Base-by-base conservation (phyloP, 2,888 invertebrate species). In the Volucella inanis region DNA sequence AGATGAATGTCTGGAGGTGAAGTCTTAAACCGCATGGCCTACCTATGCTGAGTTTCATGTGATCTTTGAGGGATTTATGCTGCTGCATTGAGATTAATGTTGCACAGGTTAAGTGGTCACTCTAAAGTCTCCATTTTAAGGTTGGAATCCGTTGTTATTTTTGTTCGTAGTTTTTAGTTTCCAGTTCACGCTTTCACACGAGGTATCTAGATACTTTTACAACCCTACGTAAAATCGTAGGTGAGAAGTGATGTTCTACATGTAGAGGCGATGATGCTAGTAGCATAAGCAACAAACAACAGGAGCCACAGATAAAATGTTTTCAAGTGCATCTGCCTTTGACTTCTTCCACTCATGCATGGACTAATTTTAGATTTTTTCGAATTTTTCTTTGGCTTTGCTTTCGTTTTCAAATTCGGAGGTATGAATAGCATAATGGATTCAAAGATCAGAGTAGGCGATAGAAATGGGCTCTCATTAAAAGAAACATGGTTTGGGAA, bases 1-100 rank as follows among this genome's bases (percentile, higher is more conserved):
- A 75, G 84, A 75, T 80, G 71, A 80, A 84, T 80, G 75, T 71
- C 43, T 43, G 15, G 31, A 84, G 75, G 49, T 71, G 70, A 76
- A 72, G 71, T 31, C 70, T 80, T 71, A 80, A 84, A 80, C 75
- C 54, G 43, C 65, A 65, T 74, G 79, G 79, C 74, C 70, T 57
- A 79, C 79, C 74, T 45, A 78, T 74, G 74, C 52, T 67, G 75
- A 76, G 75, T 76, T 80, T 61, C 75, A 71, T 59, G 70, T 80
- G 84, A 80, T 80, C 75, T 72, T 50, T 77, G 85, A 85, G 77
- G 81, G 81, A 85, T 85, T 85, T 85, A 81, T 85, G 57, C 54
- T 81, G 67, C 67, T 54, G 52, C 54, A 45, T 67, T 62, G 67
- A 57, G 76, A 81, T 62, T 61, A 77, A 77, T 76, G 85, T 72